phyloP scores from a whole-genome alignment of 2,888 invertebrate species.

The Oegoconia quadripuncta region DNA sequence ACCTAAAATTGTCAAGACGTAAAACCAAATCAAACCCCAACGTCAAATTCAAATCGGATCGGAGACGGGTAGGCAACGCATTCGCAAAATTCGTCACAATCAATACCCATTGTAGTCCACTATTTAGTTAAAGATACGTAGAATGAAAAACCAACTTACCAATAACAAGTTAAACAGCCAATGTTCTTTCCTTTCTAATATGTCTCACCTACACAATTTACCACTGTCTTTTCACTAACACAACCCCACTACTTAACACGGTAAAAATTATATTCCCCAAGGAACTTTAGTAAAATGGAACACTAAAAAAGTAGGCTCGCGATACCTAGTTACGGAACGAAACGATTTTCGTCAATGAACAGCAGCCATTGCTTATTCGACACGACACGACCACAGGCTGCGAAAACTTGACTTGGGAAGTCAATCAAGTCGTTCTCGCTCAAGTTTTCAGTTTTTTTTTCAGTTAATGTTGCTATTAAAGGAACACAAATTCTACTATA shows the following conservation, averaged over 20 bases:
- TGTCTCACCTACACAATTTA: conserved; percentile 49
- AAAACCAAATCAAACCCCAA: no score
- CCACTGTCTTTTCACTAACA: conserved; percentile 38
- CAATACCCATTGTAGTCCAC: conserved; percentile 21
- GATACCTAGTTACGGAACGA: conserved; percentile 11
- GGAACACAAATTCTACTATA: background rate
- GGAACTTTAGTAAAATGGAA: conserved; percentile 25
- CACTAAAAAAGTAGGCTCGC: conserved; percentile 26
- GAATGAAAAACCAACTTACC: conserved; percentile 49
- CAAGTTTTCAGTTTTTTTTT: no score
- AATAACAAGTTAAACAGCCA: conserved; percentile 52
- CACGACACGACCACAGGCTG: conserved; percentile 19
- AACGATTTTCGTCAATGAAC: conserved; percentile 27
- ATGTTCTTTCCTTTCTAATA: conserved; percentile 34
- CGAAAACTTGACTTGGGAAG: background rate
- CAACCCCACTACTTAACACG: conserved; percentile 28
- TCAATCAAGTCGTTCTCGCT: background rate
- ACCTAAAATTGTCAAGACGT: no score
- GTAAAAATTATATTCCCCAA: conserved; percentile 28
- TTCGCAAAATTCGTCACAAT: conserved; percentile 13
- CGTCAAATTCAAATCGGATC: conserved; percentile 18
- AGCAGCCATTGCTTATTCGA: conserved; percentile 29
- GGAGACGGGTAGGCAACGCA: conserved; percentile 12
- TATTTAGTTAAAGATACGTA: conserved; percentile 17
- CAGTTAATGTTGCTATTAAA: background rate